Evolutionary conservation across 2,888 invertebrate species (phyloP).

Genomic region (Agrotis clavis): DNA sequence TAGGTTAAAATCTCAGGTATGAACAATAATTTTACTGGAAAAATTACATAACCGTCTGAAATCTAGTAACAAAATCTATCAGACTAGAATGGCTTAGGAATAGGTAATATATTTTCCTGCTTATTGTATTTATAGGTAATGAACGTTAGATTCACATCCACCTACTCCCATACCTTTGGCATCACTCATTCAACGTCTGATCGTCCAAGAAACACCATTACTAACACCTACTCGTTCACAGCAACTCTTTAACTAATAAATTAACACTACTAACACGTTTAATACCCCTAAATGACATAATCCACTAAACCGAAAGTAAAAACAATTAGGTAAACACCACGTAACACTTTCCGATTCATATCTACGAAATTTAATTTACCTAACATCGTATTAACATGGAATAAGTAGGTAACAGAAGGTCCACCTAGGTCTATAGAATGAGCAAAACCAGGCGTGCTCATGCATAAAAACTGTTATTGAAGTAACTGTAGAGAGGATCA

Average conservation of each 20-base stretch:
- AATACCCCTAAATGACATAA: slow-evolving; percentile 44
- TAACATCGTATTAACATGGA: slow-evolving; percentile 67
- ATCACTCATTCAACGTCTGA: neutral
- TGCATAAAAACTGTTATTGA: no score
- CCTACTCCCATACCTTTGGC: neutral
- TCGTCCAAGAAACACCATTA: slow-evolving; percentile 2
- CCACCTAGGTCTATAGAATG: neutral
- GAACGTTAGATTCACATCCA: neutral
- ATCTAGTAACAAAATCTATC: no score
- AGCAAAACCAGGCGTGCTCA: no score
- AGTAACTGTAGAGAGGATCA: no score
- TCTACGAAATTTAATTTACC: slow-evolving; percentile 80
- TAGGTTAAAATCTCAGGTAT: no score
- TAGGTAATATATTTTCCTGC: no score
- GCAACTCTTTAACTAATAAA: slow-evolving; percentile 42
- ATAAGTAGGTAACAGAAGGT: slow-evolving; percentile 19
- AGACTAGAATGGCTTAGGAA: no score
- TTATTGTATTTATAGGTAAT: no score
- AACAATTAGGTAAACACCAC: slow-evolving; percentile 59
- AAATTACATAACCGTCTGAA: no score
- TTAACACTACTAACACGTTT: slow-evolving; percentile 33
- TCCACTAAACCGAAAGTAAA: slow-evolving; percentile 43
- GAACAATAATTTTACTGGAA: no score
- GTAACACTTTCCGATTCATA: slow-evolving; percentile 69
- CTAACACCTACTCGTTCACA: slow-evolving; percentile 22